Evolutionary conservation across 2,797 vertebrate species (phyloP).

Genomic region (Artibeus jamaicensis): DNA sequence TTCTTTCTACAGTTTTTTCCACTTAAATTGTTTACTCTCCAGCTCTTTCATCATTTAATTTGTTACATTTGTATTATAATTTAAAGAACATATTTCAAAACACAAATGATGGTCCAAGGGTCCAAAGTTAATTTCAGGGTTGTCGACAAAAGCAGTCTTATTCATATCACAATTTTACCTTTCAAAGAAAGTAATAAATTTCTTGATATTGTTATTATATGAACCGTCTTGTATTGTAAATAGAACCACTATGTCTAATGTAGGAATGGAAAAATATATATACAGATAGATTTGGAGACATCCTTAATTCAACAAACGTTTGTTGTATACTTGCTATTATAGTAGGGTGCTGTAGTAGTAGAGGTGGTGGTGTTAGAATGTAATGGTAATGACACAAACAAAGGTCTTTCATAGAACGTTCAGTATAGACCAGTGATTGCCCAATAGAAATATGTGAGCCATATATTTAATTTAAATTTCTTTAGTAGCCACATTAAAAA

Average conservation of each 20-base stretch:
- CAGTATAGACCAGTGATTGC: neutral
- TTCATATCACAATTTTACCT: neutral
- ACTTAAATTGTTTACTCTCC: neutral
- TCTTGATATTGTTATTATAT: neutral
- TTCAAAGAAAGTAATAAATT: neutral
- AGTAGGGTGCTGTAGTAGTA: neutral
- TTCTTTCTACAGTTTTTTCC: neutral
- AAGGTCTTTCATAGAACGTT: neutral
- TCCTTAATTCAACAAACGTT: neutral
- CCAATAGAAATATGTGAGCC: neutral
- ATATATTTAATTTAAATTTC: neutral
- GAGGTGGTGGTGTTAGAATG: neutral
- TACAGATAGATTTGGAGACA: neutral
- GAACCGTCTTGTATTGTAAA: neutral
- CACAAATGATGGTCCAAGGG: neutral
- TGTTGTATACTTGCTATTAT: neutral
- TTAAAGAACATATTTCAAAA: neutral
- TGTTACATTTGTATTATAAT: neutral
- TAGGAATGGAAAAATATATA: neutral
- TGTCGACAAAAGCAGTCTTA: neutral
- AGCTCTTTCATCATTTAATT: slow-evolving; percentile 2
- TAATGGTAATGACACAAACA: neutral
- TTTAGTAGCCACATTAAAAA: neutral
- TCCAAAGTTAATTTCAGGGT: slow-evolving; percentile 10
- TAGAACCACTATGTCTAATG: neutral